These are phyloP conservation scores for Teleopsis dalmanni DNA, from an alignment of 1,140 invertebrate genomes.

Conservation along the genomic window DNA sequence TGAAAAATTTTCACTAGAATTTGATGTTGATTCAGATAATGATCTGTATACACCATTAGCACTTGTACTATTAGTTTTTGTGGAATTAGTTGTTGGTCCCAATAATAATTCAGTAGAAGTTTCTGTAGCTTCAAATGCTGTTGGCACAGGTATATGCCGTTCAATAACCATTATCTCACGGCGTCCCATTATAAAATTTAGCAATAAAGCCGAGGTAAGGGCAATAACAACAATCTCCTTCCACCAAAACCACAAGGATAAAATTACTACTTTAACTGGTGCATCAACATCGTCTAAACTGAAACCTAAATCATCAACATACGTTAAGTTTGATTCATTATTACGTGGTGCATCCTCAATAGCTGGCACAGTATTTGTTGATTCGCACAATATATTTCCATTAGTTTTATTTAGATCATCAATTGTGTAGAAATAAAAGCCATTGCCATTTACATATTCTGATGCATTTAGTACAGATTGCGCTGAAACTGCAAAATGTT, in stretches of 20 bases:
- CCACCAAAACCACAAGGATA: constrained; percentile 77
- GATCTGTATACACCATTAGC: constrained; percentile 17
- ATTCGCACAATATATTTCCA: constrained; percentile 18
- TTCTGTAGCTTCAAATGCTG: constrained; percentile 39
- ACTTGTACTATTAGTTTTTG: constrained; percentile 5
- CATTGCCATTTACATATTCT: constrained; percentile 64
- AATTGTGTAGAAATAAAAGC: constrained; percentile 56
- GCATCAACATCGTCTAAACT: constrained; percentile 46
- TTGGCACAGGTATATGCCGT: constrained; percentile 41
- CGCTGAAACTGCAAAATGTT: constrained; percentile 48
- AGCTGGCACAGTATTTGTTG: constrained; percentile 11
- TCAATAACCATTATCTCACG: constrained; percentile 44
- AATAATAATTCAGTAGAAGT: constrained; percentile 31
- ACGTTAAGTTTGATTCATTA: constrained; percentile 32
- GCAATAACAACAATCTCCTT: constrained; percentile 66
- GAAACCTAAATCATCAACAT: constrained; percentile 32
- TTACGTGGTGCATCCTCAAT: constrained; percentile 11
- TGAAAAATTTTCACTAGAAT: constrained; percentile 34
- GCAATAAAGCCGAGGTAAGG: constrained; percentile 54
- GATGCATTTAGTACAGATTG: constrained; percentile 62
- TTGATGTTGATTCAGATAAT: constrained; percentile 34
- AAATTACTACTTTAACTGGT: constrained; percentile 51
- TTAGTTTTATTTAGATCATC: constrained; percentile 28
- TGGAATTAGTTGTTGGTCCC: constrained; percentile 16
- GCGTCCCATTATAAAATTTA: constrained; percentile 54